A percentile compares a stretch with the other conserved stretches of the same genome.
These are phyloP conservation scores for Malurus melanocephalus DNA, from an alignment of 2,113 vertebrate species.

Conservation along the genomic window DNA sequence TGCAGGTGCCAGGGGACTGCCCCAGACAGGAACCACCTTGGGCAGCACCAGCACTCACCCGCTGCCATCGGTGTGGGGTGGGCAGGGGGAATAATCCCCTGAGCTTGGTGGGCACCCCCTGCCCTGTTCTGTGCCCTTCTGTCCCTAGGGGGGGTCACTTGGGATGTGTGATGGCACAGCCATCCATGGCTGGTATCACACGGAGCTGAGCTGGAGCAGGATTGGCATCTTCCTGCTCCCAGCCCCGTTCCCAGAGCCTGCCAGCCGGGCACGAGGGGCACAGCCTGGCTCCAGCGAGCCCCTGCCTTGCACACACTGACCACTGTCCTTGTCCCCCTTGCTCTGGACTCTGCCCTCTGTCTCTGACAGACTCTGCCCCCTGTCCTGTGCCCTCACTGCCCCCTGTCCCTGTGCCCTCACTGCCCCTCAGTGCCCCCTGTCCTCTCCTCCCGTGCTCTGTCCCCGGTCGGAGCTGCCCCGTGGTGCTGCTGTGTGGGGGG, in stretches of 20 bases:
- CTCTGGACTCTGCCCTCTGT: too few species aligned
- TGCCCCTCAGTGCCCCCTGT: too few species aligned
- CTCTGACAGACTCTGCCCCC: too few species aligned
- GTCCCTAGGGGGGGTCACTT: accelerated
- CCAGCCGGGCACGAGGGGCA: background rate
- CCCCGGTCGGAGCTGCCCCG: accelerated
- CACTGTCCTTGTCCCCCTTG: background rate
- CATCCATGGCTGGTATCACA: too few species aligned
- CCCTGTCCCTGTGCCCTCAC: too few species aligned
- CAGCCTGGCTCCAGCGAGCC: background rate
- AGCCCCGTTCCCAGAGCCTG: background rate
- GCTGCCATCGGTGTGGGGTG: background rate
- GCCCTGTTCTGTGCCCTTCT: background rate
- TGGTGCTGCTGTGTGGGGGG: accelerated
- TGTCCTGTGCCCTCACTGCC: background rate
- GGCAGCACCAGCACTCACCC: accelerated
- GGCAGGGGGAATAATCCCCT: background rate
- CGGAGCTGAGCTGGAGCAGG: background rate
- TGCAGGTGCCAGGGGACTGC: accelerated
- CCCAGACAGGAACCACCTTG: background rate
- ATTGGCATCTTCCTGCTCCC: background rate
- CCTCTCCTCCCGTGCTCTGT: background rate
- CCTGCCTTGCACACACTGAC: background rate
- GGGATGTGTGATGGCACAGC: background rate
- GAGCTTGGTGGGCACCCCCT: background rate